Evolutionary conservation across 2,888 invertebrate genomes (phyloP), one percentile per base, ranked within the genome.

Genomic region (Leptopilina syphax): DNA sequence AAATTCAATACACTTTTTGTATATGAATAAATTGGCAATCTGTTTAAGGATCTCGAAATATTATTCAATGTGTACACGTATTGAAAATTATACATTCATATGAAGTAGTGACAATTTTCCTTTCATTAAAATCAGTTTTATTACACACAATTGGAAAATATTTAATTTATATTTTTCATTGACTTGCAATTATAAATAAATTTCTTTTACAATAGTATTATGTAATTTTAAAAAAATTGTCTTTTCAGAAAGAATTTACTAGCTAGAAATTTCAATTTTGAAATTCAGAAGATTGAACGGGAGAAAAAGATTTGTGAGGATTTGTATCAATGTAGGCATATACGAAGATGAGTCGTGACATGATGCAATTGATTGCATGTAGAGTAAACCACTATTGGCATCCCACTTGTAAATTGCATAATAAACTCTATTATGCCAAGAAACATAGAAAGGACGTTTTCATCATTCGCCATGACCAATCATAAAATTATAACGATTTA

Each of bases 281-380:
- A 73, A 73, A 57, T 57, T 57, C n/a, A 54, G 3, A 27, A 54
- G 27, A 3, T 57, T n/a, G 57, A 24, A 27, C 50, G 50, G 27
- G 27, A 70, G 70, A 70, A 34, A 34, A 70, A 70, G 54, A 27
- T 65, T 77, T 77, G 41, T 44, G 80, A 77, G 76, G 80, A 84
- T 84, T 78, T 84, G 84, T 85, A 86, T 84, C 84, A 85, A 81
- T 34, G 34, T 34, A 34, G 18, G 18, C 2, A 34, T 82, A 80
- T 76, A 80, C 81, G 77, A 85, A 84, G 84, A 85, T 84, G 85
- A 79, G 78, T 78, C 80, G 81, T 79, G 78, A 82, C 77, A 77
- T 84, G 83, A 78, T 77, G 84, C 83, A 85, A 84, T 80, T 81
- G 81, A 79, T 81, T 82, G 84, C 83, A 82, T 84, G 82, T 83